Percentiles rank a stretch among this genome's conserved stretches.
These are phyloP conservation scores for Melanerpes aurifrons DNA, from an alignment of 2,113 vertebrate genomes.

Conservation along the genomic window DNA sequence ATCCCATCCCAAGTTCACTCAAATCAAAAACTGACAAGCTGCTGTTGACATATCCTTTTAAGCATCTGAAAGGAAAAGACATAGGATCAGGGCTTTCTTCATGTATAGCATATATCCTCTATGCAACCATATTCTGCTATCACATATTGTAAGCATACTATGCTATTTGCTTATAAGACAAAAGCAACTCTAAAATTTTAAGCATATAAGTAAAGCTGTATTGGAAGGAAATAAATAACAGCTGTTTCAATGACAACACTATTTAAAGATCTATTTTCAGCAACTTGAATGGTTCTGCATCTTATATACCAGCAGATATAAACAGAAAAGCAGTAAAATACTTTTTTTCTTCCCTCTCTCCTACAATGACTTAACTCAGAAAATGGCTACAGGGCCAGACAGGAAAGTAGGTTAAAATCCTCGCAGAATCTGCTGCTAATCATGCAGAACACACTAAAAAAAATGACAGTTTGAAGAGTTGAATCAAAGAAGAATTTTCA, in stretches of 20 bases:
- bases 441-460: neutral
- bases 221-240: neutral
- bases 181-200: neutral
- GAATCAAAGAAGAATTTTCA: neutral
- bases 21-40: constrained; percentile 94
- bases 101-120: neutral
- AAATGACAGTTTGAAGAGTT: neutral
- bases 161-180: neutral
- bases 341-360: neutral
- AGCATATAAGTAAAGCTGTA: neutral
- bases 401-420: neutral
- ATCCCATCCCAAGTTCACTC: constrained; percentile 83
- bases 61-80: constrained; percentile 81
- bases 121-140: neutral
- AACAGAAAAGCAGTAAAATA: neutral
- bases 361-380: neutral
- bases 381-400: neutral
- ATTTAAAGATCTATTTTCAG: neutral
- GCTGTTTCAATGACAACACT: neutral
- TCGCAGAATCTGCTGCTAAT: neutral
- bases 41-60: constrained; percentile 95
- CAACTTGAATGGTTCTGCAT: neutral
- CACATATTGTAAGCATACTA: neutral
- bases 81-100: neutral
- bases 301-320: neutral